These are phyloP conservation scores for Rhabdophis nuchalis DNA, from an alignment of 2,797 vertebrate species.

Conservation along the genomic window DNA sequence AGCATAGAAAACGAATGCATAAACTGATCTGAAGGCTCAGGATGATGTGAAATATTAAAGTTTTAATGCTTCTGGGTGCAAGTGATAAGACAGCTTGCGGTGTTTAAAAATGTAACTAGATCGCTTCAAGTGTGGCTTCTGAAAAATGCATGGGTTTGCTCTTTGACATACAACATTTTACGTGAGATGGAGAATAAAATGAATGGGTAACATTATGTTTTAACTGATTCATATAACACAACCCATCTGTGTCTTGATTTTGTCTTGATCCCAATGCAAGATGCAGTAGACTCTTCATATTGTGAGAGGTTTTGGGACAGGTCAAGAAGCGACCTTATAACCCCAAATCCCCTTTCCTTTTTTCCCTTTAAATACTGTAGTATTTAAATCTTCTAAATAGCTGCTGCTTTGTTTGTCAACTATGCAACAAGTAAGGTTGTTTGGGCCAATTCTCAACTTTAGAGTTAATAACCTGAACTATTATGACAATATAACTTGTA, in stretches of 20 bases:
- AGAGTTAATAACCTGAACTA: neutral
- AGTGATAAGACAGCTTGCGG: neutral
- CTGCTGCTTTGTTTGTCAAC: neutral
- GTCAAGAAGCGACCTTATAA: neutral
- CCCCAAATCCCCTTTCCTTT: neutral
- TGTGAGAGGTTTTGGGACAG: neutral
- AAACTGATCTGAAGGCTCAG: neutral
- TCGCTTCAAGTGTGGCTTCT: slow-evolving; percentile 8
- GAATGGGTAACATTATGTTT: neutral
- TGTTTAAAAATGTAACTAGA: slow-evolving; percentile 7
- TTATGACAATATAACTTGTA: neutral
- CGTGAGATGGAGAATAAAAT: neutral
- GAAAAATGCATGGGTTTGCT: slow-evolving; percentile 7
- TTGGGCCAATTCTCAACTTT: neutral
- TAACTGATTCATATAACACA: neutral
- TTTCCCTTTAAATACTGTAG: neutral
- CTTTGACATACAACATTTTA: neutral
- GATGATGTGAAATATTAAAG: neutral
- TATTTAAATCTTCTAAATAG: neutral
- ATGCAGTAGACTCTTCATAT: neutral
- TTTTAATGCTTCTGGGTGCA: neutral
- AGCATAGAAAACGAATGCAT: neutral
- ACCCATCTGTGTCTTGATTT: neutral
- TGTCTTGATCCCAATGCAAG: neutral
- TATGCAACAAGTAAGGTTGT: neutral